Conservation (phyloP, 2,113 vertebrate species). For the Zapus hudsonius region DNA sequence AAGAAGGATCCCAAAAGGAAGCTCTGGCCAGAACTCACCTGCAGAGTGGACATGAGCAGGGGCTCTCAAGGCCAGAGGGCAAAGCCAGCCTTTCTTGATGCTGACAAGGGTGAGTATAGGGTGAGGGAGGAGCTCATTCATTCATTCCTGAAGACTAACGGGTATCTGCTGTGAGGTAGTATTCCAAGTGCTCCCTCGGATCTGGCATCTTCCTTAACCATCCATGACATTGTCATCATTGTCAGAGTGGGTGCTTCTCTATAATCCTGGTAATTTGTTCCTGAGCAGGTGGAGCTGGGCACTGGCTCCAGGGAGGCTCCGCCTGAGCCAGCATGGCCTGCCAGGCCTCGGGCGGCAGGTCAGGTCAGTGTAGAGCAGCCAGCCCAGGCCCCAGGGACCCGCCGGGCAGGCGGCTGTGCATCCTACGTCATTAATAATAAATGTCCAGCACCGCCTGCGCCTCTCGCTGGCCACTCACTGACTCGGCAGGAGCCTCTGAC, state of each 20-base stretch:
- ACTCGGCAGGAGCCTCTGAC: conserved; percentile 28
- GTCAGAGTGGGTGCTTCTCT: neutral
- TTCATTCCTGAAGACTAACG: neutral
- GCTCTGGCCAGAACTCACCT: neutral
- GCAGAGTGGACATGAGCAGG: fast-evolving
- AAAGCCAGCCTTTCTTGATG: neutral
- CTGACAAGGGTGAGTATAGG: neutral
- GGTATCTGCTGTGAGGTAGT: fast-evolving
- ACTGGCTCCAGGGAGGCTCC: neutral
- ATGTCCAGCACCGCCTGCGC: conserved; percentile 48
- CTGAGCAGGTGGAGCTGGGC: neutral
- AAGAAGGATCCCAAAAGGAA: neutral
- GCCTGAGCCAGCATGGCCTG: fast-evolving
- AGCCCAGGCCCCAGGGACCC: neutral
- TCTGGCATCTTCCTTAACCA: neutral
- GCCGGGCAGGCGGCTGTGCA: neutral
- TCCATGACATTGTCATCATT: neutral
- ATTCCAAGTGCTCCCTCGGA: neutral
- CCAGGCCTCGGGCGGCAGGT: neutral
- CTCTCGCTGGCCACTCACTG: conserved; percentile 54
- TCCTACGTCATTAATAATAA: conserved; percentile 69
- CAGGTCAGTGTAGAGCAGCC: neutral
- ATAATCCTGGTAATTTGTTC: neutral
- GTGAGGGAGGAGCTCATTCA: neutral
- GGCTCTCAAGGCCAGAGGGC: neutral